Base-by-base conservation (phyloP, 1,140 invertebrate genomes). In the Drosophila sp. region DNA sequence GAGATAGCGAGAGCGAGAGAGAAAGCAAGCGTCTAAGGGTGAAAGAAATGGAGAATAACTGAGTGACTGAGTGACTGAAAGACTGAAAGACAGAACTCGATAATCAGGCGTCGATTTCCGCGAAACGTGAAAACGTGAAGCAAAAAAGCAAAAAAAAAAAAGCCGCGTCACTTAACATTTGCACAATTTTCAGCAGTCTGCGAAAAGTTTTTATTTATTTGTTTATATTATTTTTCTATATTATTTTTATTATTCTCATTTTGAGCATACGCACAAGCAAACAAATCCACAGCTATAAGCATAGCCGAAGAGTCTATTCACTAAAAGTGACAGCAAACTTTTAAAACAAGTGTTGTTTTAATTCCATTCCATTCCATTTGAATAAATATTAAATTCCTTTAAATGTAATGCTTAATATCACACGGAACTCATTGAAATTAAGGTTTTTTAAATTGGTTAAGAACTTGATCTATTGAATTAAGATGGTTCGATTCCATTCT, bases 51-150 rank as follows among this genome's bases (percentile, higher is more conserved):
- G 45, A 13, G n/a, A 54, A 21, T 21, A 21, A 21, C 21, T 21
- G 36, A 54, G 0, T 38, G 3, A 41, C 14, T 7, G 41, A 38
- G 32, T 16, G 18, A 27, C 8, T 34, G 25, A 21, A 2, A 36
- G 38, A 16, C 2, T 9, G 18, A 36, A 9, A 11, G 13, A 54
- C 6, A 45, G 13, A 9, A 50, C 67, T 71, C 57, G 67, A 58
- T 58, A 72, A 72, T 66, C 53, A 45, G 51, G 3, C 62, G 62
- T 66, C 69, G 29, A 72, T 72, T 72, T 66, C 51, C 69, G 69
- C 38, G 43, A 71, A 71, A 71, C 43, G 69, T 66, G 62, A 72
- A 72, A 64, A 64, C 61, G 61, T 64, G 48, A 64, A 66, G 45
- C 45, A 27, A 2, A 66, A 65, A 72, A 65, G 34, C 9, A 43